A percentile compares a stretch with the other conserved stretches of the same genome.
These are phyloP conservation scores for Mirounga angustirostris DNA, from an alignment of 2,113 vertebrate genomes.

Conservation along the genomic window DNA sequence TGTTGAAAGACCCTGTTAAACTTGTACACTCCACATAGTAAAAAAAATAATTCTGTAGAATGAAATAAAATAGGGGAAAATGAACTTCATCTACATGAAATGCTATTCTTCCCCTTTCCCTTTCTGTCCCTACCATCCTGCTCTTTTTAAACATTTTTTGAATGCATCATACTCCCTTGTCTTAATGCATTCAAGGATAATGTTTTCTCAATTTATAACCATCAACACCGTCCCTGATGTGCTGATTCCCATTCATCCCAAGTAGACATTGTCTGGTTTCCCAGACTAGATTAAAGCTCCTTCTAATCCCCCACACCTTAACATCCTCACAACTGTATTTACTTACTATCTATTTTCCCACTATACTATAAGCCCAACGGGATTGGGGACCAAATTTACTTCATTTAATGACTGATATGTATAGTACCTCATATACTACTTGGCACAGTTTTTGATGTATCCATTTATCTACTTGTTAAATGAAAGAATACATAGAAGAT, in stretches of 20 bases:
- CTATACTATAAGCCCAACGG: not conserved
- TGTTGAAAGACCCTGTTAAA: not conserved
- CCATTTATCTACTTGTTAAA: not conserved
- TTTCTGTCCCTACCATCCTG: not conserved
- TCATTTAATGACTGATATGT: not conserved
- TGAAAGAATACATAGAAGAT: not conserved
- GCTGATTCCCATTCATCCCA: not conserved
- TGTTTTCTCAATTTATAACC: not conserved
- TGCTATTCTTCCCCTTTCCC: not conserved
- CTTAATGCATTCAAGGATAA: not conserved
- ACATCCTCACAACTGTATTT: not conserved
- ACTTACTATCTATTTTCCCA: not conserved
- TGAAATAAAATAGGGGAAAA: conserved; percentile 36
- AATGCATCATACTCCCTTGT: not conserved
- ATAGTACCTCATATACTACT: not conserved
- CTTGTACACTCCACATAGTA: not conserved
- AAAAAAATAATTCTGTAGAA: not conserved
- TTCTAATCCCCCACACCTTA: not conserved
- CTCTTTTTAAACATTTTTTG: not conserved
- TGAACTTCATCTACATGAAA: not conserved
- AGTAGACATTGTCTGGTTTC: not conserved
- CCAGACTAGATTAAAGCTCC: not conserved
- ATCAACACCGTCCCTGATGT: not conserved
- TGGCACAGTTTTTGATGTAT: conserved; percentile 15
- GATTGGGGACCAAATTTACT: not conserved